phyloP scores from a whole-genome alignment of 2,888 invertebrate species.

The Agriopis leucophaearia region DNA sequence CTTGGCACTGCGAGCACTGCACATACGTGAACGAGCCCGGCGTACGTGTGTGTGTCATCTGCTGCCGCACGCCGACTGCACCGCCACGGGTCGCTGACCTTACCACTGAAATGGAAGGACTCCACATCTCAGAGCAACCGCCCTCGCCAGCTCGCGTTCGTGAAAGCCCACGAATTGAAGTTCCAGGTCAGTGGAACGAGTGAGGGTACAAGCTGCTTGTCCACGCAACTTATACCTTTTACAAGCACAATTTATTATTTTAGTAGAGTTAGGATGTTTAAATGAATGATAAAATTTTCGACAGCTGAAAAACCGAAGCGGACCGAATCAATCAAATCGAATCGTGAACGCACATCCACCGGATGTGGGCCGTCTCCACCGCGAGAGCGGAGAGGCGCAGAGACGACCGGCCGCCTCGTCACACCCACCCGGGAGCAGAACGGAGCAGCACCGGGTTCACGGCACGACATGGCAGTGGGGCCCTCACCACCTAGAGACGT shows the following conservation, averaged over 20 bases:
- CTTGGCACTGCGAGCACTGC: slow-evolving; percentile 96
- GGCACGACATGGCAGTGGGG: slow-evolving; percentile 76
- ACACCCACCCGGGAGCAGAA: slow-evolving; percentile 81
- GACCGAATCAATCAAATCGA: slow-evolving; percentile 50
- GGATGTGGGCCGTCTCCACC: slow-evolving; percentile 89
- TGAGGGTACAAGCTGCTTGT: too few relatives aligned
- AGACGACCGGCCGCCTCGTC: slow-evolving; percentile 58
- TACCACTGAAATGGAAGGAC: slow-evolving; percentile 48
- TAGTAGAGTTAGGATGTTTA: too few relatives aligned
- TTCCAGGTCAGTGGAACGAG: slow-evolving; percentile 78
- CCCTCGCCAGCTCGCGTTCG: slow-evolving; percentile 33
- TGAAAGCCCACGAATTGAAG: slow-evolving; percentile 57
- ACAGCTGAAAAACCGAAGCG: slow-evolving; percentile 21
- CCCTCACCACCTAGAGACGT: slow-evolving; percentile 75
- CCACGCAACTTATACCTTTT: too few relatives aligned
- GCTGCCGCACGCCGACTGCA: slow-evolving; percentile 92
- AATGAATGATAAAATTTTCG: not conserved
- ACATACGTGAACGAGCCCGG: slow-evolving; percentile 94
- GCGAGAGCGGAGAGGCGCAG: slow-evolving; percentile 67
- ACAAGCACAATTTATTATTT: too few relatives aligned
- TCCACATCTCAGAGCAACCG: slow-evolving; percentile 47
- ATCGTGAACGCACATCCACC: slow-evolving; percentile 78
- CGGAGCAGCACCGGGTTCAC: slow-evolving; percentile 46
- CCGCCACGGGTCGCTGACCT: slow-evolving; percentile 59
- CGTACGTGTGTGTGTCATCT: slow-evolving; percentile 92